Conservation (phyloP, 2,113 vertebrate species). For the Pangasianodon gigas region DNA sequence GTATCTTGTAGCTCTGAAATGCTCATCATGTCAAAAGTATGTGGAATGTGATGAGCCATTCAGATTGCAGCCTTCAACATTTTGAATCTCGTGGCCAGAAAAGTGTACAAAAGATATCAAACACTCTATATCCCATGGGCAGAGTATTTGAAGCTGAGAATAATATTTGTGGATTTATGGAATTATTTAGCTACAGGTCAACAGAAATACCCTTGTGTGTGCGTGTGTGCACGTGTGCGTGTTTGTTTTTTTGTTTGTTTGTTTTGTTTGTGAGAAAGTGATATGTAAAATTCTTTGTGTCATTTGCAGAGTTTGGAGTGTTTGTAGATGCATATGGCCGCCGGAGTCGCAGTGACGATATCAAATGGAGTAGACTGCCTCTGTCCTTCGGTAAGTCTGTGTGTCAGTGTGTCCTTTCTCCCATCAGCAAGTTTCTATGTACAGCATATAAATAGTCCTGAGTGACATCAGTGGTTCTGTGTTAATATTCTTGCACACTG, state of each 20-base stretch:
- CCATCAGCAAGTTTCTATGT: not conserved
- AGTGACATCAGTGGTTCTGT: not conserved
- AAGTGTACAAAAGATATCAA: not conserved
- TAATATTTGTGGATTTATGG: too few relatives aligned
- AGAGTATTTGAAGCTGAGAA: too few relatives aligned
- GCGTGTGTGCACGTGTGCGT: too few relatives aligned
- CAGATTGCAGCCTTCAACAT: too few relatives aligned
- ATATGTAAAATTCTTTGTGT: not conserved
- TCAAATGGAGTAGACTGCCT: constrained; percentile 97
- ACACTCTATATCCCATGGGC: not conserved
- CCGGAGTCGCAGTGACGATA: constrained; percentile 91
- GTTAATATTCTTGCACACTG: not conserved
- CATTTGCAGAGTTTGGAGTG: constrained; percentile 88
- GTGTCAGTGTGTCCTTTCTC: not conserved
- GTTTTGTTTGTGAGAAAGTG: too few relatives aligned
- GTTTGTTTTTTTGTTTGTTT: too few relatives aligned
- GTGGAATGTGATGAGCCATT: not conserved
- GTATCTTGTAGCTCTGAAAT: not conserved
- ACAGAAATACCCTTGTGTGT: too few relatives aligned
- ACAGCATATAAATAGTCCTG: not conserved
- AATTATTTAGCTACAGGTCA: too few relatives aligned
- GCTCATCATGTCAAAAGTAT: not conserved
- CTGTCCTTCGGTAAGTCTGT: constrained; percentile 87
- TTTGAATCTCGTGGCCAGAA: too few relatives aligned
- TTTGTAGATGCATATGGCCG: constrained; percentile 97